These are phyloP conservation scores for Macroglossus sobrinus DNA, from an alignment of 2,113 vertebrate genomes.

Conservation along the genomic window DNA sequence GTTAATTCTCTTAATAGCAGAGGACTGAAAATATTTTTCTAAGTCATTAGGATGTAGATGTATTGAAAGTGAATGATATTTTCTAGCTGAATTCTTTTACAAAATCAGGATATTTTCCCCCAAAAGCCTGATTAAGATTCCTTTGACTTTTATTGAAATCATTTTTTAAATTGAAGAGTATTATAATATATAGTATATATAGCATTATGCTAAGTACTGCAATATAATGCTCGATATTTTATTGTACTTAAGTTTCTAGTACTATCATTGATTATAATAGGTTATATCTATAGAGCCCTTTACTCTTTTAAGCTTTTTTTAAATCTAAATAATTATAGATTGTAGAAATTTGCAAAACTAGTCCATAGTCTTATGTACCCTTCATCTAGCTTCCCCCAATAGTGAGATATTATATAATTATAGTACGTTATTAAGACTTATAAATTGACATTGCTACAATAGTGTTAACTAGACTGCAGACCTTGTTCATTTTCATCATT, in stretches of 20 bases:
- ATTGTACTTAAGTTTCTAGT: neutral
- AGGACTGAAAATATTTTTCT: neutral
- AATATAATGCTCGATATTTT: neutral
- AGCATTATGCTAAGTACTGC: neutral
- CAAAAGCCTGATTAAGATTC: neutral
- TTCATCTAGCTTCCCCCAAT: neutral
- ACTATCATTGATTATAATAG: neutral
- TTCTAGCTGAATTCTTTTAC: neutral
- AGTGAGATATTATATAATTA: neutral
- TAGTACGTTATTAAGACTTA: neutral
- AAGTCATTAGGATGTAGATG: neutral
- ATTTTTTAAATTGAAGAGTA: neutral
- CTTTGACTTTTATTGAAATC: constrained; percentile 29
- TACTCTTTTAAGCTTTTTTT: neutral
- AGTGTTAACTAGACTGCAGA: too few relatives aligned
- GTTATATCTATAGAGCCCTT: neutral
- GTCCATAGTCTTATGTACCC: neutral
- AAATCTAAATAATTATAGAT: neutral
- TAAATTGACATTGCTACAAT: neutral
- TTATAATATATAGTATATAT: neutral
- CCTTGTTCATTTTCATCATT: neutral
- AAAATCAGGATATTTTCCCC: neutral
- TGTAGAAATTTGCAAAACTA: neutral
- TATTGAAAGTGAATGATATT: neutral
- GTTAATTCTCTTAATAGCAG: neutral